Evolutionary conservation across 2,888 invertebrate species (phyloP).

Genomic region (Pollenia angustigena): DNA sequence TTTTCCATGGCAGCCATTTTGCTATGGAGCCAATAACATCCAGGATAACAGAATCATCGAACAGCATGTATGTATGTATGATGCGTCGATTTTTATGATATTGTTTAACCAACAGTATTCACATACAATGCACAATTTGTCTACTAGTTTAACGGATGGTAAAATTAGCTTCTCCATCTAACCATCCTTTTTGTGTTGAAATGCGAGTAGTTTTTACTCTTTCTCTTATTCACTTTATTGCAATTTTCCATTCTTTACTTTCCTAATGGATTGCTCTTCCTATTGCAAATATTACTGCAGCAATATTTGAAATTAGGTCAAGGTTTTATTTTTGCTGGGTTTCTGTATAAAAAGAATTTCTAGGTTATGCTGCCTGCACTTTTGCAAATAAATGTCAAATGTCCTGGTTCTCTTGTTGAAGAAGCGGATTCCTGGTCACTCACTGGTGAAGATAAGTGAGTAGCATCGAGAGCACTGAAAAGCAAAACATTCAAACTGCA

Average conservation of each 20-base stretch:
- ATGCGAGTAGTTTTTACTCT: not conserved
- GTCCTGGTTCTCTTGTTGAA: conserved; percentile 4
- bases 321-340: conserved; percentile 54
- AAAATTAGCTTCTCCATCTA: conserved; percentile 2
- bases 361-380: conserved; percentile 50
- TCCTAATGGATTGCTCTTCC: conserved; percentile 42
- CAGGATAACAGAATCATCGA: conserved; percentile 79
- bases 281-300: conserved; percentile 39
- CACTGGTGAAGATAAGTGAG: not conserved
- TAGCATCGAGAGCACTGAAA: too few relatives aligned
- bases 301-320: conserved; percentile 64
- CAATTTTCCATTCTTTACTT: conserved; percentile 1
- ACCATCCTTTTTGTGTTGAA: not conserved
- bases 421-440: not conserved
- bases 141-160: not conserved
- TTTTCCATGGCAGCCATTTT: conserved; percentile 79
- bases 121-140: conserved; percentile 23
- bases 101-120: conserved; percentile 3
- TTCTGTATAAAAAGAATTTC: conserved; percentile 24
- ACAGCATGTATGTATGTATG: conserved; percentile 23
- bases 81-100: not conserved
- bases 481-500: too few relatives aligned
- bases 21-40: conserved; percentile 81
- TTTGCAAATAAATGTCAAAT: conserved; percentile 32
- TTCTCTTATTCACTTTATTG: conserved; percentile 27